phyloP scores from a whole-genome alignment of 2,113 vertebrate genomes.

The Brachyhypopomus gauderio region DNA sequence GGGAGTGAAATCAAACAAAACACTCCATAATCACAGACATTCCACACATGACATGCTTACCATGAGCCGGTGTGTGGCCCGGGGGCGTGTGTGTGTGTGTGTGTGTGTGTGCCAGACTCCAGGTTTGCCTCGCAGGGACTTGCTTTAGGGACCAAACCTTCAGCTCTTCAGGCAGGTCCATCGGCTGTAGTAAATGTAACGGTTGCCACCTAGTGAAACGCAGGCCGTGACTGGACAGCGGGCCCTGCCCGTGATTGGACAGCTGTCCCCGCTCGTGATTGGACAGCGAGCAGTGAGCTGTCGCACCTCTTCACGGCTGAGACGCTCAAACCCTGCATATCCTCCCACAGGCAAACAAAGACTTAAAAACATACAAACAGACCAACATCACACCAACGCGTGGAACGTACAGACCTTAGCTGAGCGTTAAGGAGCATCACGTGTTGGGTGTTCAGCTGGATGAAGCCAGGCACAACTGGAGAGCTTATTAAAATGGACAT shows the following conservation, averaged over 20 bases:
- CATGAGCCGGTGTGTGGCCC: background rate
- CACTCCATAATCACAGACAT: background rate
- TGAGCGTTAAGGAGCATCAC: conserved; percentile 30
- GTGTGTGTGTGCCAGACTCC: background rate
- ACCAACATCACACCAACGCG: background rate
- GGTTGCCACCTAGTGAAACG: background rate
- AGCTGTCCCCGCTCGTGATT: too few species aligned
- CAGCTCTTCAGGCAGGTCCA: background rate
- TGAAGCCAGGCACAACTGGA: background rate
- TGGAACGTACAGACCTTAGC: background rate
- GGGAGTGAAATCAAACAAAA: background rate
- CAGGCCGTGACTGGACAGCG: background rate
- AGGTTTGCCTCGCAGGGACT: background rate
- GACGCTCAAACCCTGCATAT: background rate
- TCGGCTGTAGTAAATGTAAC: background rate
- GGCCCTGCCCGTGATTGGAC: too few species aligned
- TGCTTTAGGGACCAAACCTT: background rate
- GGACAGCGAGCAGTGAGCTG: too few species aligned
- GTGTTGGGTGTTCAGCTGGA: conserved; percentile 2
- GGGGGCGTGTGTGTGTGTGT: background rate
- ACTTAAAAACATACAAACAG: conserved; percentile 11
- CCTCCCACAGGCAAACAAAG: background rate
- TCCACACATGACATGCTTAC: background rate
- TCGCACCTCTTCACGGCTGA: too few species aligned
- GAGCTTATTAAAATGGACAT: conserved; percentile 49